These are phyloP conservation scores for Stercorarius parasiticus DNA, from an alignment of 2,113 vertebrate species.

Conservation along the genomic window DNA sequence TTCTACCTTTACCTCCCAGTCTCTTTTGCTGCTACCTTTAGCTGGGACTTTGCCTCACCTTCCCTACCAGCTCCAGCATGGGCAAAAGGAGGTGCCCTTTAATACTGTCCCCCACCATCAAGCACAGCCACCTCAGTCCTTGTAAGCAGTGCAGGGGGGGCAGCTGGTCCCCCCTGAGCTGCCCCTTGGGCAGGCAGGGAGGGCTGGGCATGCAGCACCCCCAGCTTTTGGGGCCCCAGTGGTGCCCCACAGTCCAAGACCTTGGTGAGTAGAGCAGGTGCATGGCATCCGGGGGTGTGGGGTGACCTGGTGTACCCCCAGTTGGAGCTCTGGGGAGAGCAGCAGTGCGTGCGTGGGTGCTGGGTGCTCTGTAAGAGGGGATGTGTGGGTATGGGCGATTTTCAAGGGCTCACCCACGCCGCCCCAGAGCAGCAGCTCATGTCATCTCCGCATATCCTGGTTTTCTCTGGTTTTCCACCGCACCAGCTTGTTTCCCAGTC, in stretches of 20 bases:
- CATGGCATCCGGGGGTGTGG: accelerated
- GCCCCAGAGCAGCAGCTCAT: neutral
- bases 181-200: neutral
- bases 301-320: neutral
- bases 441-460: accelerated
- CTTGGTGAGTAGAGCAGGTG: neutral
- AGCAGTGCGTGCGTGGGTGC: neutral
- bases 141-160: neutral
- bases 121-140: neutral
- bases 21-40: neutral
- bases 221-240: neutral
- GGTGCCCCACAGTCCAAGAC: neutral
- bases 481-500: neutral
- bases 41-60: neutral
- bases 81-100: neutral
- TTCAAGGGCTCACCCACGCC: neutral
- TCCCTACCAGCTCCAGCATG: neutral
- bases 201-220: neutral
- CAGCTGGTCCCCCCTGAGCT: neutral
- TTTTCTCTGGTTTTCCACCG: neutral
- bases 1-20: neutral
- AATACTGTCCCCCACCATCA: neutral
- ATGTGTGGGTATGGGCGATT: neutral
- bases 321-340: neutral
- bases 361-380: neutral